These are phyloP conservation scores for Anguilla marmorata DNA, from an alignment of 2,797 vertebrate genomes.

Conservation along the genomic window DNA sequence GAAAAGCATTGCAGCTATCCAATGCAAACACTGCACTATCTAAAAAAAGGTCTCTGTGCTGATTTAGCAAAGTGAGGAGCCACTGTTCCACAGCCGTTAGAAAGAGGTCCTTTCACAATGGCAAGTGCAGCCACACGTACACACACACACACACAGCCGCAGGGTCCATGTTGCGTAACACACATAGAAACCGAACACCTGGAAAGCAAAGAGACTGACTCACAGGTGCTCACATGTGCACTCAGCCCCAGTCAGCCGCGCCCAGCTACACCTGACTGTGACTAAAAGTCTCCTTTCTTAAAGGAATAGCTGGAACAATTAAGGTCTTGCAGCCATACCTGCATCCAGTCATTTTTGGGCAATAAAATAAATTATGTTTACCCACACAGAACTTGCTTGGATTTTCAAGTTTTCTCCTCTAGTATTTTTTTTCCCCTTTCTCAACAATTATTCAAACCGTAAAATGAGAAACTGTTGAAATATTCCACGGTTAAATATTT, in stretches of 20 bases:
- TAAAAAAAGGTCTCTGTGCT: background rate
- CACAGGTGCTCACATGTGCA: conserved; percentile 57
- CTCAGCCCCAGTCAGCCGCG: background rate
- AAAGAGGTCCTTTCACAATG: background rate
- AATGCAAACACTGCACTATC: conserved; percentile 13
- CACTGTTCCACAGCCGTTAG: too few relatives aligned
- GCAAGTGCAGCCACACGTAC: background rate
- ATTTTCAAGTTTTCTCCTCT: too few relatives aligned
- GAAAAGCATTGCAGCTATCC: background rate
- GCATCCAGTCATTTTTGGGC: too few relatives aligned
- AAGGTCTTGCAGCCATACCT: too few relatives aligned
- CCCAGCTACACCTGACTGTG: background rate
- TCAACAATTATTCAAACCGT: background rate
- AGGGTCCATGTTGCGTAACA: conserved; percentile 47
- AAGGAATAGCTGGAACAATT: too few relatives aligned
- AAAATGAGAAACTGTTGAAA: background rate
- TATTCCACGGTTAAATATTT: background rate
- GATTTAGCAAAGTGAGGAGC: background rate
- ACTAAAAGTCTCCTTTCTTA: background rate
- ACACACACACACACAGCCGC: conserved; percentile 18
- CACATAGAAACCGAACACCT: conserved; percentile 46
- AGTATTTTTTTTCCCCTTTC: too few relatives aligned
- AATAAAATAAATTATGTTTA: too few relatives aligned
- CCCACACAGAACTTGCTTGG: too few relatives aligned
- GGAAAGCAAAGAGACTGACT: conserved; percentile 41